These are phyloP conservation scores for Beroe ovata DNA, from an alignment of 37 sponge, comb jelly and placozoan species.

Conservation along the genomic window DNA sequence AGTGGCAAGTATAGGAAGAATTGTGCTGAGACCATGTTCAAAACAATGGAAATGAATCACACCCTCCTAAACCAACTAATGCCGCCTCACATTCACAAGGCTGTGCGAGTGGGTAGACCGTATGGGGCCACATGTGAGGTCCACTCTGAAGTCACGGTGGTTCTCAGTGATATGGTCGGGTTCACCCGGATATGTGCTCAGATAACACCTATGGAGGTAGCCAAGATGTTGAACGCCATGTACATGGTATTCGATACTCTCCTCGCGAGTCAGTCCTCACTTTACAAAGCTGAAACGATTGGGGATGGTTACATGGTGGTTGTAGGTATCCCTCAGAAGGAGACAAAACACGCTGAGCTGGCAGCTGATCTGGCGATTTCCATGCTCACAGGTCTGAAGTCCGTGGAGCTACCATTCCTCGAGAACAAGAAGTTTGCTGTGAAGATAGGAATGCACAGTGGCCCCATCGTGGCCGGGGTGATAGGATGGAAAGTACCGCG, in stretches of 20 bases:
- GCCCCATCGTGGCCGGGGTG: slow-evolving; percentile 28
- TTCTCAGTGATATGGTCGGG: slow-evolving; percentile 49
- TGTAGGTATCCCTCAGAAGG: background rate
- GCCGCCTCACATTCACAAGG: slow-evolving; percentile 42
- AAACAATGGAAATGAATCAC: background rate
- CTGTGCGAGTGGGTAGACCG: slow-evolving; percentile 21
- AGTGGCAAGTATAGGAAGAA: background rate
- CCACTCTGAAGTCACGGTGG: background rate
- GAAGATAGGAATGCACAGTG: slow-evolving; percentile 24
- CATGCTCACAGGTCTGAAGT: slow-evolving; percentile 6
- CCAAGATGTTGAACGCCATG: slow-evolving; percentile 47
- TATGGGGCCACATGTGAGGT: slow-evolving; percentile 26
- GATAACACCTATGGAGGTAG: slow-evolving; percentile 37
- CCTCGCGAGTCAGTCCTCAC: background rate
- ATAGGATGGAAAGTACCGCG: slow-evolving; percentile 43
- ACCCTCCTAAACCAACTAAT: slow-evolving; percentile 39
- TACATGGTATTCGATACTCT: slow-evolving; percentile 27
- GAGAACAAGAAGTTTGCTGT: slow-evolving; percentile 22
- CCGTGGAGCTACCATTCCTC: background rate
- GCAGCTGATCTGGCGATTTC: slow-evolving; percentile 23
- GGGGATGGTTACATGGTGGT: slow-evolving; percentile 48
- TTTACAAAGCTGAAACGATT: slow-evolving; percentile 5
- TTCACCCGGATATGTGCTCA: background rate
- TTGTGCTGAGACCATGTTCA: background rate
- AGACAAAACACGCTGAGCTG: slow-evolving; percentile 6